Base-by-base conservation (phyloP, 2,888 invertebrate species). In the Phortica okadai region DNA sequence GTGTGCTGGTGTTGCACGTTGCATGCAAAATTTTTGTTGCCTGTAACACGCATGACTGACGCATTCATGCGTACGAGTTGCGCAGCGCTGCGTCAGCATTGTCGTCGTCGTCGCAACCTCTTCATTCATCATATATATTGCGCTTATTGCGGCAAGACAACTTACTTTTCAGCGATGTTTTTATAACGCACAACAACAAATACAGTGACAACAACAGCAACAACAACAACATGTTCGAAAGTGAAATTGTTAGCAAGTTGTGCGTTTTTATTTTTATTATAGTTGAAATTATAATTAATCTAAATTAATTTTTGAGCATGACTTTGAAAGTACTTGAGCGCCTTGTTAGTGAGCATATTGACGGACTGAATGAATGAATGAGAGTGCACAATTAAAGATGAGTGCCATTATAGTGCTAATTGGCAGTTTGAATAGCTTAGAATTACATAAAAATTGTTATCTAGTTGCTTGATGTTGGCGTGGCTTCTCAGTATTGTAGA, bases 241-340 rank as follows among this genome's bases (percentile, higher is more conserved):
- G 70, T 72, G 70, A 72, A 72, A 72, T 33, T 72, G 56, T 56
- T 72, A 72, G n/a, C 44, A 25, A 56, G 25, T 72, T 72, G 54
- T 21, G 21, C 50, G 41, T 25, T 16, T 64, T 67, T 21, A 21
- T 21, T 21, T 0, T 33, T 33, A 33, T 33, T 33, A 5, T 33
- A 45, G 21, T 45, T 69, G 42, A n/a, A n/a, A 69, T 69, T 44
- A 50, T 21, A 50, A 45, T 67, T 50, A 14, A 70, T 72, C 33
- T 50, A 14, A 72, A 72, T 72, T 72, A 72, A 72, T 56, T 72
- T 50, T 14, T 6, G 50, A 50, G 50, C 50, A 50, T 50, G 50
- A 50, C 50, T 50, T 50, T 50, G 50, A 50, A 50, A 50, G 50
- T 14, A 50, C 50, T 50, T 50, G 10, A 50, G 14, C 3, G 50